Conservation (phyloP, 2,797 vertebrate species). For the Erethizon dorsatum region DNA sequence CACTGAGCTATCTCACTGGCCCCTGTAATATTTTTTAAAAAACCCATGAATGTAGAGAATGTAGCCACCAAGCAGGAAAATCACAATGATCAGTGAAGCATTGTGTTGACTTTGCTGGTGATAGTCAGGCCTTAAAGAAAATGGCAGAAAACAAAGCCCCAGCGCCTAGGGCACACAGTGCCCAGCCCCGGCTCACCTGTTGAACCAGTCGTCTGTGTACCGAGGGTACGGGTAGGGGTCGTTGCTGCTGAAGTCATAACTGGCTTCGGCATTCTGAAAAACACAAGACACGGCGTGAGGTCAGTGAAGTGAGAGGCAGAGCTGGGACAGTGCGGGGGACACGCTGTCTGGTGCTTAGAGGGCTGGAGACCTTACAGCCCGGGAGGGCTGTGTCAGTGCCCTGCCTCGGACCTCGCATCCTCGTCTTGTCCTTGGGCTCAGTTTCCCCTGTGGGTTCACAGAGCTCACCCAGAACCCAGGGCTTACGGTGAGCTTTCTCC, state of each 20-base stretch:
- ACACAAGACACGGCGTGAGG: conserved; percentile 78
- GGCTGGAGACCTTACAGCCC: not conserved
- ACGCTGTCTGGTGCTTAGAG: not conserved
- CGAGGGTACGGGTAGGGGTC: conserved; percentile 98
- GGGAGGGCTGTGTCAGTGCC: not conserved
- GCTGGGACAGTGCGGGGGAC: not conserved
- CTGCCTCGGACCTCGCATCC: not conserved
- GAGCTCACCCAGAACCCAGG: not conserved
- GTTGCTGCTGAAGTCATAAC: conserved; percentile 99
- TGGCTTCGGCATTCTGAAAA: conserved; percentile 98
- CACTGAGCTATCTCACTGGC: no score
- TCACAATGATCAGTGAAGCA: not conserved
- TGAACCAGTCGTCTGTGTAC: conserved; percentile 99
- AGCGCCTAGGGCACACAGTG: not conserved
- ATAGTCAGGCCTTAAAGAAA: not conserved
- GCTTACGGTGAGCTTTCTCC: not conserved
- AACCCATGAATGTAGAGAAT: not conserved
- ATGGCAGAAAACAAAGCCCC: conserved; percentile 21
- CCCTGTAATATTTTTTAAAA: not conserved
- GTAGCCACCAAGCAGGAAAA: conserved; percentile 7
- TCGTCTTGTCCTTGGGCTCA: not conserved
- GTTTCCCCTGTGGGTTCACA: not conserved
- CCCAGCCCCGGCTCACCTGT: conserved; percentile 93
- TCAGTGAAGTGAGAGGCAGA: conserved; percentile 25
- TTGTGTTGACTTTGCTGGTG: conserved; percentile 55